These are phyloP conservation scores for Epizoanthus ramosus DNA, from an alignment of 92 coral and sea anemone species.

Conservation along the genomic window DNA sequence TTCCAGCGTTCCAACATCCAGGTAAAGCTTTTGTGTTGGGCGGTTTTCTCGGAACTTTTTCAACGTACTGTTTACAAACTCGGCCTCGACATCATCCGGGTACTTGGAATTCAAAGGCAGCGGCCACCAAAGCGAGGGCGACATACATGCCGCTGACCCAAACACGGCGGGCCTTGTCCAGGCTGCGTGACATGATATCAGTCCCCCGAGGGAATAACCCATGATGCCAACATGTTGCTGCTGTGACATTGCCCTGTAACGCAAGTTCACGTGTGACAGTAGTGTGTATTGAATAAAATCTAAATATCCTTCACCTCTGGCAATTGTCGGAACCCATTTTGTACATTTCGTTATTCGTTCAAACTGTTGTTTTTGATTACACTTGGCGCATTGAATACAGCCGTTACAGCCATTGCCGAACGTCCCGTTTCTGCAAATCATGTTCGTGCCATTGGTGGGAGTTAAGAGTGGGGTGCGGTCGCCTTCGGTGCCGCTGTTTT, in stretches of 20 bases:
- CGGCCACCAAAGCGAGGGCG: constrained; percentile 70
- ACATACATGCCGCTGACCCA: constrained; percentile 69
- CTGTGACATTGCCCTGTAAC: constrained; percentile 46
- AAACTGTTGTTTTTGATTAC: background rate
- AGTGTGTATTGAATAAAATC: constrained; percentile 56
- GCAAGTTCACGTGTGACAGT: constrained; percentile 24
- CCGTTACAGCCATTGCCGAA: background rate
- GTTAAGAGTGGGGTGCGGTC: constrained; percentile 41
- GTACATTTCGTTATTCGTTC: constrained; percentile 16
- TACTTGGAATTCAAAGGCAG: constrained; percentile 48
- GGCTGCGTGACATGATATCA: constrained; percentile 57
- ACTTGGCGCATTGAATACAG: constrained; percentile 29
- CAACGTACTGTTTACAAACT: constrained; percentile 41
- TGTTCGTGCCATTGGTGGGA: constrained; percentile 44
- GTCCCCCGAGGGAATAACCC: constrained; percentile 60
- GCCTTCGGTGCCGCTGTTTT: constrained; percentile 17
- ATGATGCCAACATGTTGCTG: constrained; percentile 49
- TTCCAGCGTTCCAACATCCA: constrained; percentile 53
- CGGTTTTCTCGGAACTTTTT: constrained; percentile 37
- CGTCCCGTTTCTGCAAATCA: constrained; percentile 40
- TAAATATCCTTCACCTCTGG: constrained; percentile 43
- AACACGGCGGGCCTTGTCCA: constrained; percentile 61
- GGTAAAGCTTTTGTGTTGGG: constrained; percentile 52
- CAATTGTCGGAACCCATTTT: constrained; percentile 42
- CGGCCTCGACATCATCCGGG: constrained; percentile 54